Evolutionary conservation across 2,888 invertebrate species (phyloP).

Genomic region (Elgonia sp.): DNA sequence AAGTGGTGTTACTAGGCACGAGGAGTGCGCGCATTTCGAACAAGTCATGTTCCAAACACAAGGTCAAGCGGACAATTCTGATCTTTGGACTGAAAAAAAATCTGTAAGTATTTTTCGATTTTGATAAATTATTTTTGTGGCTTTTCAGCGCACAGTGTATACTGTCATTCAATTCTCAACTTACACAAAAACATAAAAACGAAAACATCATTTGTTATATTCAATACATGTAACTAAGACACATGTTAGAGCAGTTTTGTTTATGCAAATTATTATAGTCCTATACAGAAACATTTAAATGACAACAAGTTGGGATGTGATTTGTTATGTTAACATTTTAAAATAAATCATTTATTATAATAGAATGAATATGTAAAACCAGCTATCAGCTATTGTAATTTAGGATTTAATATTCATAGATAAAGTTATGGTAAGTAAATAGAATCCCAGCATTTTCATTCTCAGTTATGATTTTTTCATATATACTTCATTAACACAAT

Average conservation of each 20-base stretch:
- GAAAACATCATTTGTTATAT: not conserved
- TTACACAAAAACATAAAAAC: conserved; percentile 3
- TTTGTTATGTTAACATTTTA: not conserved
- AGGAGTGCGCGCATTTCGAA: conserved; percentile 96
- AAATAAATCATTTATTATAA: not conserved
- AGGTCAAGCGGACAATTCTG: conserved; percentile 88
- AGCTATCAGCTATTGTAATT: not conserved
- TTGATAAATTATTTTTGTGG: conserved; percentile 27
- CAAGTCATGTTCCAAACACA: conserved; percentile 90
- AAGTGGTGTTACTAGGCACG: conserved; percentile 94
- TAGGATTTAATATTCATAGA: not conserved
- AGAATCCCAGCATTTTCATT: not conserved
- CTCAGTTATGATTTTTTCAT: no score
- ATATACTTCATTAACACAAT: no score
- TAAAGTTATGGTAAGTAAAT: conserved; percentile 15
- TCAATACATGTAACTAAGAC: not conserved
- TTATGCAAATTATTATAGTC: not conserved
- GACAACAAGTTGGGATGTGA: conserved; percentile 15
- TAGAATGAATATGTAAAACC: not conserved
- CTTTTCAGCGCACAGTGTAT: conserved; percentile 28
- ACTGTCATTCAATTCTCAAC: conserved; percentile 30
- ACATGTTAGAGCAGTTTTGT: conserved; percentile 8
- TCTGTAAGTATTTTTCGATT: conserved; percentile 87
- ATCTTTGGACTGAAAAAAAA: conserved; percentile 90
- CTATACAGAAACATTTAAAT: conserved; percentile 20